A percentile compares a stretch with the other conserved stretches of the same genome.
Evolutionary conservation across 2,113 vertebrate genomes (phyloP).

Genomic region (Rhineura floridana): DNA sequence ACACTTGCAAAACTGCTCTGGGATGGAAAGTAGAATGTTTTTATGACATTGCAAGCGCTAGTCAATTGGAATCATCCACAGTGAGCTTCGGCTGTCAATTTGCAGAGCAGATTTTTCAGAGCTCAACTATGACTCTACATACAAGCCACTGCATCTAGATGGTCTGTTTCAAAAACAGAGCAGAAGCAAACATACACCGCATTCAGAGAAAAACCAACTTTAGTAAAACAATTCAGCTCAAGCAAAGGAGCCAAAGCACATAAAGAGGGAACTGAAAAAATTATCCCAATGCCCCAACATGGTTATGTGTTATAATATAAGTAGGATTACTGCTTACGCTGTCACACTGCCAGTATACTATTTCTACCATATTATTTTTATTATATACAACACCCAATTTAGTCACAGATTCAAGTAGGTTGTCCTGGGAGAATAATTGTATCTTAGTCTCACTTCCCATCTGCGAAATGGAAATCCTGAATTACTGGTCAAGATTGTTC

Average conservation of each 20-base stretch:
- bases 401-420: not conserved
- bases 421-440: not conserved
- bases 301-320: not conserved
- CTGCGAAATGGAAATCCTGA: not conserved
- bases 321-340: not conserved
- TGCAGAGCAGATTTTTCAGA: not conserved
- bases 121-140: not conserved
- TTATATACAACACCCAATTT: not conserved
- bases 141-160: not conserved
- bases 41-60: not conserved
- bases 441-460: not conserved
- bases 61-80: not conserved
- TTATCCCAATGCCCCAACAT: not conserved
- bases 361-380: not conserved
- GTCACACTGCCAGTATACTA: no score
- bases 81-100: not conserved
- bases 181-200: not conserved
- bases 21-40: not conserved
- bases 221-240: not conserved
- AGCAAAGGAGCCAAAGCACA: not conserved
- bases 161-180: not conserved
- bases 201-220: not conserved
- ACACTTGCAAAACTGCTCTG: not conserved
- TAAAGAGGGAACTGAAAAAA: not conserved
- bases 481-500: not conserved